phyloP scores from a whole-genome alignment of 2,113 vertebrate genomes.

The Calidris pygmaea region DNA sequence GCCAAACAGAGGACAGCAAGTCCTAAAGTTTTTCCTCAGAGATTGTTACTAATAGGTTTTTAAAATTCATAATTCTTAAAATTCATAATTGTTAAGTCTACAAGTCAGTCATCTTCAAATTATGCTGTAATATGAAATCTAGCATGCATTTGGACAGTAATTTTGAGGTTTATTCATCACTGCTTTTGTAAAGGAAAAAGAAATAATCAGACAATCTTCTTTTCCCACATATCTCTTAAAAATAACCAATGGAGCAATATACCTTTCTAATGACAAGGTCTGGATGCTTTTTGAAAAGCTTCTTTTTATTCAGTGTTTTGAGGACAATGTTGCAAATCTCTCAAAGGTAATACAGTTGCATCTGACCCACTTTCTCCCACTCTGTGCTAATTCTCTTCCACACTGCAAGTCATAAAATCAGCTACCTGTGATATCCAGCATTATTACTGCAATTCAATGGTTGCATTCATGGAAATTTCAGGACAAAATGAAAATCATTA shows the following conservation, averaged over 20 bases:
- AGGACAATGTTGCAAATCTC: background rate
- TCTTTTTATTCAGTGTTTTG: background rate
- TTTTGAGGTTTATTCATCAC: background rate
- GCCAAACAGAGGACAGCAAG: background rate
- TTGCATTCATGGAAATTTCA: background rate
- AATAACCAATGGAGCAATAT: background rate
- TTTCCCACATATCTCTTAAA: background rate
- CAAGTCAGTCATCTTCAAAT: background rate
- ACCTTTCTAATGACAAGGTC: background rate
- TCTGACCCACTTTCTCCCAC: background rate
- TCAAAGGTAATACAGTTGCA: background rate
- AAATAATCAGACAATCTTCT: background rate
- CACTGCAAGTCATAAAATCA: background rate
- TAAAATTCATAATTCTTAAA: background rate
- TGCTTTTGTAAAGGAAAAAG: background rate
- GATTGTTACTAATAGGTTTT: background rate
- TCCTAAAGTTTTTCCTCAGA: background rate
- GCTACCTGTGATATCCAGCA: background rate
- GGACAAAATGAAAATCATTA: background rate
- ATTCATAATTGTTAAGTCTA: background rate
- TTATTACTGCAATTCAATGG: background rate
- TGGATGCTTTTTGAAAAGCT: background rate
- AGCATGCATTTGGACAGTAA: background rate
- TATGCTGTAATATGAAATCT: background rate
- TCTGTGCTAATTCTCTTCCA: background rate